Percentiles rank a stretch among this genome's conserved stretches.
These are phyloP conservation scores for Globodera rostochiensis DNA, from an alignment of 1,140 invertebrate genomes.

Conservation along the genomic window DNA sequence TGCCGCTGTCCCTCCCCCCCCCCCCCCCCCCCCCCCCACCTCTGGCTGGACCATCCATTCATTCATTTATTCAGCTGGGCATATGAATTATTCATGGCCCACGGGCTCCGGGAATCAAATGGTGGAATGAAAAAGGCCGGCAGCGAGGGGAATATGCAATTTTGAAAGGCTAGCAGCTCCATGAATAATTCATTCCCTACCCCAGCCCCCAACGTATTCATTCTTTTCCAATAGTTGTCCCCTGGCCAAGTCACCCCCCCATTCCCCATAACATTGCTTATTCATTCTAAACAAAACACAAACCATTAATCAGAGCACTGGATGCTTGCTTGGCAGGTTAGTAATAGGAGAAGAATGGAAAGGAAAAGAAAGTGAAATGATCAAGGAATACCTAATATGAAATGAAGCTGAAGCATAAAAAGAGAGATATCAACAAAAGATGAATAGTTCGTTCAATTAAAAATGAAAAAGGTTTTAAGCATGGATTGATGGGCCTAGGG, in stretches of 20 bases:
- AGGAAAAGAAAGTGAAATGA: background rate
- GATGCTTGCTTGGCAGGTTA: background rate
- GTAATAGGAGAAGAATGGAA: background rate
- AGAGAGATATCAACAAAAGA: background rate
- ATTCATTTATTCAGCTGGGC: constrained; percentile 13
- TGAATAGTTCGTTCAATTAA: too few relatives aligned
- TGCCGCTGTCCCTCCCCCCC: too few relatives aligned
- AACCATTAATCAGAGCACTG: background rate
- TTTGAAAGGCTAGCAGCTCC: constrained; percentile 5
- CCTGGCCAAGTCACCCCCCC: background rate
- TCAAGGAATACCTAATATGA: too few relatives aligned
- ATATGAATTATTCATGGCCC: constrained; percentile 15
- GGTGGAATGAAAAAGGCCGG: constrained; percentile 4
- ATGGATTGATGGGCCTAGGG: background rate
- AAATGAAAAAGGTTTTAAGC: too few relatives aligned
- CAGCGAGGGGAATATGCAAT: constrained; percentile 10
- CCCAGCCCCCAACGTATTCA: background rate
- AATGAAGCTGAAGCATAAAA: too few relatives aligned
- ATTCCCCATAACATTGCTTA: background rate
- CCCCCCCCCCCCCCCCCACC: background rate
- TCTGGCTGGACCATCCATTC: background rate
- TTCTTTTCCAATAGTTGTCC: background rate
- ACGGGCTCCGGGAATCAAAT: constrained; percentile 10
- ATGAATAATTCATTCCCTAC: background rate
- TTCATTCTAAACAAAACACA: background rate